Percentiles rank a stretch among this genome's conserved stretches.
phyloP scores from a whole-genome alignment of 2,888 invertebrate species.

The Agonopterix subpropinquella region DNA sequence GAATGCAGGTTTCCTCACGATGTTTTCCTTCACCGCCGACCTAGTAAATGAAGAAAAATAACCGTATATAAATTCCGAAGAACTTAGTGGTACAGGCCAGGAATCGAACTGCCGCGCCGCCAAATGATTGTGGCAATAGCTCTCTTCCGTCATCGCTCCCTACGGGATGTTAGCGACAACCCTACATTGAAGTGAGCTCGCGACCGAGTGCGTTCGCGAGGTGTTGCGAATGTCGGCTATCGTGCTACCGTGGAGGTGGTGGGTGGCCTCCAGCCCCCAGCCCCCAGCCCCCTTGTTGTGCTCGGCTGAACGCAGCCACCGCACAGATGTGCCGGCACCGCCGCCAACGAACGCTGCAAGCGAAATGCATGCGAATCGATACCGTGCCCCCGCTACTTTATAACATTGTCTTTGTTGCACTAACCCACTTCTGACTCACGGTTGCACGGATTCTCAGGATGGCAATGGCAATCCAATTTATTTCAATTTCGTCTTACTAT shows the following conservation, averaged over 20 bases:
- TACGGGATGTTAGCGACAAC: conserved; percentile 17
- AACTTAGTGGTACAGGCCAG: too few species aligned
- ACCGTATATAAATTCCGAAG: too few species aligned
- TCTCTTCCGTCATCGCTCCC: too few species aligned
- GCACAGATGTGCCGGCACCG: conserved; percentile 44
- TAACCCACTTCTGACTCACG: conserved; percentile 59
- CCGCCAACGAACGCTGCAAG: conserved; percentile 17
- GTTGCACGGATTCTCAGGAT: conserved; percentile 12
- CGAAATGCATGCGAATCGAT: conserved; percentile 70
- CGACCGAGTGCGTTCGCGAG: conserved; percentile 62
- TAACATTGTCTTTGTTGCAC: conserved; percentile 65
- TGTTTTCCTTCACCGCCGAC: too few species aligned
- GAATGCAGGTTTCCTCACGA: too few species aligned
- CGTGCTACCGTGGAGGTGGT: conserved; percentile 35
- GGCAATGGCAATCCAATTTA: conserved; percentile 19
- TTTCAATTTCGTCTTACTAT: conserved; percentile 7
- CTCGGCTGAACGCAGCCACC: conserved; percentile 56
- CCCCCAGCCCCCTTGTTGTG: conserved; percentile 34
- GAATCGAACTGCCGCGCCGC: too few species aligned
- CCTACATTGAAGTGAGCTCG: conserved; percentile 56
- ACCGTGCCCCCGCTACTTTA: conserved; percentile 45
- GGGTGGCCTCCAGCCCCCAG: conserved; percentile 14
- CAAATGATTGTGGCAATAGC: too few species aligned
- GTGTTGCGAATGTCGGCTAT: conserved; percentile 70
- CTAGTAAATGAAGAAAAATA: too few species aligned